phyloP scores from a whole-genome alignment of 2,888 invertebrate species.

The Mythimna impura region DNA sequence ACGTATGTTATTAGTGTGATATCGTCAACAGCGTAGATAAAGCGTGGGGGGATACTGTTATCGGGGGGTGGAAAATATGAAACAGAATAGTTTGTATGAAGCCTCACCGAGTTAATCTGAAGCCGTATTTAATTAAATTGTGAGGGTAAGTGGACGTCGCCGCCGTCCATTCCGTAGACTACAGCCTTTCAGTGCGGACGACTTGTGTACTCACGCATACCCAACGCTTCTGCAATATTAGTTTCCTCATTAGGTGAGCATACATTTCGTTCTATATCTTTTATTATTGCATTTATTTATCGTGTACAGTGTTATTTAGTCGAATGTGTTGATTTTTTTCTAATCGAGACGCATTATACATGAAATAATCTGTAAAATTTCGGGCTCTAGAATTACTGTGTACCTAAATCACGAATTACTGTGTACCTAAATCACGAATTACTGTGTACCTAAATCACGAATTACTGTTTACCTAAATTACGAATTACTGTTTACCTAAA shows the following conservation, averaged over 20 bases:
- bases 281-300: conserved; percentile 15
- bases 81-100: conserved; percentile 87
- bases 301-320: conserved; percentile 4
- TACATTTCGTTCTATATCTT: conserved; percentile 29
- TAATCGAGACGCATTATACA: not conserved
- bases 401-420: too few relatives aligned
- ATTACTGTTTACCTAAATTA: too few relatives aligned
- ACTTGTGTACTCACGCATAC: conserved; percentile 61
- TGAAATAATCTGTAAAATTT: too few relatives aligned
- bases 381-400: not conserved
- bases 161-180: conserved; percentile 80
- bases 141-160: conserved; percentile 79
- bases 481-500: not conserved
- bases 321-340: not conserved
- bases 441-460: too few relatives aligned
- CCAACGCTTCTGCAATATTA: conserved; percentile 47
- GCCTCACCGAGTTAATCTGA: conserved; percentile 88
- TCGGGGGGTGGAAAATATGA: conserved; percentile 81
- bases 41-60: conserved; percentile 56
- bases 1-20: conserved; percentile 51
- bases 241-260: conserved; percentile 68
- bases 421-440: too few relatives aligned
- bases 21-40: conserved; percentile 57
- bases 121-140: conserved; percentile 90
- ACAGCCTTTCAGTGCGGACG: conserved; percentile 77